Percentiles rank a stretch among this genome's conserved stretches.
These are phyloP conservation scores for Equus quagga DNA, from an alignment of 2,113 vertebrate species.

Conservation along the genomic window DNA sequence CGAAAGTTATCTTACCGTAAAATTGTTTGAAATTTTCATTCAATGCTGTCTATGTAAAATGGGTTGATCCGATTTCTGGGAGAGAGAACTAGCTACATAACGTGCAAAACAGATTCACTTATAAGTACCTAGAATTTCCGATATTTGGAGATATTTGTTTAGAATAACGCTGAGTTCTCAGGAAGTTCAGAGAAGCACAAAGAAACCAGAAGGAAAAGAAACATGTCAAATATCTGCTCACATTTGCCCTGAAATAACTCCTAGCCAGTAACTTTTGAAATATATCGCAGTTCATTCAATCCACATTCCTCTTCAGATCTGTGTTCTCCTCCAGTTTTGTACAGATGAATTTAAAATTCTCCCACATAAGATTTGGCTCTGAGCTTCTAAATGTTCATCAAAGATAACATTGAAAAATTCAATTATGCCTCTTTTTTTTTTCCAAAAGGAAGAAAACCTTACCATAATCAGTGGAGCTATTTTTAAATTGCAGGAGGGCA, in stretches of 20 bases:
- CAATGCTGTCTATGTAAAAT: background rate
- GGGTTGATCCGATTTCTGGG: background rate
- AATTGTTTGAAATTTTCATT: background rate
- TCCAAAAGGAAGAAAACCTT: conserved; percentile 80
- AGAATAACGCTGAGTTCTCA: background rate
- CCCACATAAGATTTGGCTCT: conserved; percentile 57
- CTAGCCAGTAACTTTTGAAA: conserved; percentile 27
- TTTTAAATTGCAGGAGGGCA: conserved; percentile 80
- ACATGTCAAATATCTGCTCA: background rate
- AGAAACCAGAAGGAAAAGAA: background rate
- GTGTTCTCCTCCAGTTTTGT: conserved; percentile 44
- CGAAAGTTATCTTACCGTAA: background rate
- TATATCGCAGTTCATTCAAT: background rate
- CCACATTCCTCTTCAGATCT: background rate
- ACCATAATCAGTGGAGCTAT: conserved; percentile 68
- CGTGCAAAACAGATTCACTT: background rate
- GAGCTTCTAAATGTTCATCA: conserved; percentile 77
- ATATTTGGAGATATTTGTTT: background rate
- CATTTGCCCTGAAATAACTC: background rate
- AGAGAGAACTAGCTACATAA: background rate
- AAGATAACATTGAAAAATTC: conserved; percentile 71
- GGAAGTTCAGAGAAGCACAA: background rate
- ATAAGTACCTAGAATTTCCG: background rate
- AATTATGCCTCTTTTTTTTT: conserved; percentile 48
- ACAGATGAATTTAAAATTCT: conserved; percentile 57